Base-by-base conservation (phyloP, 2,888 invertebrate species). In the Drosophila stalkeri region DNA sequence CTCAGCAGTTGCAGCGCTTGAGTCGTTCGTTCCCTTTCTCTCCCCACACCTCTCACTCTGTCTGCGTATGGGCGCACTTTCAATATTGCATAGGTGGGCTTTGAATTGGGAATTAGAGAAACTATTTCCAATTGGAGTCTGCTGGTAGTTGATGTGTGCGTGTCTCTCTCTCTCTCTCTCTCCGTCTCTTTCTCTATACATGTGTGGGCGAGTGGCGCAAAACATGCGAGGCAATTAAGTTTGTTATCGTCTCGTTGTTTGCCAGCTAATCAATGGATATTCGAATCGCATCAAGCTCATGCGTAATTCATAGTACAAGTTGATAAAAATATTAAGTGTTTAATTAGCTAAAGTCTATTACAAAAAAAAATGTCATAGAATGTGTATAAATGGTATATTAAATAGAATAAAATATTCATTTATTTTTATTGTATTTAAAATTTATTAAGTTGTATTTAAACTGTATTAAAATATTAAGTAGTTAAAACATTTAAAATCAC, bases 171-270 rank as follows among this genome's bases (percentile, higher is more conserved):
- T 20, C 6, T 44, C 51, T 70, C 71, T 31, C 27, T 23, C 23
- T 23, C 2, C 20, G 2, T 44, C 51, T 70, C 69, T 31, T n/a
- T 41, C 7, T 33, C 6, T 55, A n/a, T 12, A 20, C 39, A 18
- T 66, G 20, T 66, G 83, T 82, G 72, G 83, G 77, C 63, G 86
- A 46, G 54, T 72, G 75, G 46, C 46, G 54, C 54, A 63, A 49
- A 76, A 83, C 86, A 85, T 78, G 82, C 39, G 71, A 69, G 56
- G 69, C 82, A 86, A 83, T 83, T 83, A 83, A 86, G 65, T 73
- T 83, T 35, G 63, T 37, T 69, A 62, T 80, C 55, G 41, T 69
- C 23, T 44, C 31, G 9, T 39, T 52, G 47, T 77, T 63, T 54
- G 35, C 27, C 62, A 60, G 56, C 47, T 59, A 62, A 68, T 75